phyloP scores from a whole-genome alignment of 2,113 vertebrate species.

The Lutjanus erythropterus region DNA sequence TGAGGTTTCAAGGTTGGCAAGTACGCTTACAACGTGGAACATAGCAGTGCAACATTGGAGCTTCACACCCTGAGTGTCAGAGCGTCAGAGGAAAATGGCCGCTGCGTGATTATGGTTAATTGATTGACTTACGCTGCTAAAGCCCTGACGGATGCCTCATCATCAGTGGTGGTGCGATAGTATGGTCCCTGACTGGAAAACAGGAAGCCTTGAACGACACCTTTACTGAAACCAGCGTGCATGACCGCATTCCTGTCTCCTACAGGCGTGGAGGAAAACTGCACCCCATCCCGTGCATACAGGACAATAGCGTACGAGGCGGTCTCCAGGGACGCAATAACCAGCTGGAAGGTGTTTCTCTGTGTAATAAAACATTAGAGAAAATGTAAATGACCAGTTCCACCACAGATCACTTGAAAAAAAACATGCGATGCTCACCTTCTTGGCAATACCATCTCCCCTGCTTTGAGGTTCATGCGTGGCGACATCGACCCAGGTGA shows the following conservation, averaged over 20 bases:
- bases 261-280: constrained; percentile 86
- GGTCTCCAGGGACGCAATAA: constrained; percentile 88
- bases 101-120: too few relatives aligned
- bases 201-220: constrained; percentile 81
- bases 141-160: constrained; percentile 85
- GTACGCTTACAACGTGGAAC: too few relatives aligned
- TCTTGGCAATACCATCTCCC: constrained; percentile 73
- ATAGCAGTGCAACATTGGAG: too few relatives aligned
- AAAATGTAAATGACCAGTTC: constrained; percentile 3
- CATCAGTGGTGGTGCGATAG: constrained; percentile 86
- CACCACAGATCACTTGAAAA: background rate
- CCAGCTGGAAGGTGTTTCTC: constrained; percentile 96
- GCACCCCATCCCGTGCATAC: constrained; percentile 90
- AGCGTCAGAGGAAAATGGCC: too few relatives aligned
- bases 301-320: constrained; percentile 92
- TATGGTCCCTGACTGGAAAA: constrained; percentile 86
- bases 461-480: constrained; percentile 73
- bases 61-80: too few relatives aligned
- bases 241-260: constrained; percentile 73
- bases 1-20: too few relatives aligned
- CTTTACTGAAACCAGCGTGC: constrained; percentile 91
- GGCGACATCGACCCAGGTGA: constrained; percentile 90
- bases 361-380: constrained; percentile 67
- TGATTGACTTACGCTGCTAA: constrained; percentile 87
- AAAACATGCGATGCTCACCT: constrained; percentile 78